phyloP scores from a whole-genome alignment of 2,888 invertebrate species.

The Hypena proboscidalis region DNA sequence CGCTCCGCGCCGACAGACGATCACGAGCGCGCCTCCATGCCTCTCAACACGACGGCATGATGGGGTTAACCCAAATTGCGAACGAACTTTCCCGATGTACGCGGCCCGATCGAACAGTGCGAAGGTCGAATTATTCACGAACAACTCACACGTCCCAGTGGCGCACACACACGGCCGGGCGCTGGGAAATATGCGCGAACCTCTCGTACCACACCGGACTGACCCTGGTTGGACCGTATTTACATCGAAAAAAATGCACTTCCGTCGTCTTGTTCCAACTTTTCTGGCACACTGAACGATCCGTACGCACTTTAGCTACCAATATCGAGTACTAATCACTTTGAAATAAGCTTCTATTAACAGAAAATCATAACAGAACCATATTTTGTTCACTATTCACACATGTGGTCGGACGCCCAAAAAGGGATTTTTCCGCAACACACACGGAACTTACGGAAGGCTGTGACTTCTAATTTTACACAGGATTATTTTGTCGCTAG shows the following conservation, averaged over 20 bases:
- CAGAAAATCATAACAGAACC: constrained; percentile 78
- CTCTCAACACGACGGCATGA: constrained; percentile 81
- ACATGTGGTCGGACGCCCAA: constrained; percentile 89
- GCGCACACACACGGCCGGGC: constrained; percentile 55
- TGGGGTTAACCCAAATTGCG: constrained; percentile 72
- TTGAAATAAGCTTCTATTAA: constrained; percentile 60
- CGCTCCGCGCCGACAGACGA: constrained; percentile 84
- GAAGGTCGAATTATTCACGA: constrained; percentile 67
- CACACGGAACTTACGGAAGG: constrained; percentile 84
- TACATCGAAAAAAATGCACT: constrained; percentile 83
- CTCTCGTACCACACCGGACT: constrained; percentile 77
- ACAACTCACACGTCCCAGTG: constrained; percentile 57
- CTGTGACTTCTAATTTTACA: constrained; percentile 84
- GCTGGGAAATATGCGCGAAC: constrained; percentile 69
- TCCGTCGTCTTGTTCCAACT: constrained; percentile 75
- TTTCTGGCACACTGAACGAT: constrained; percentile 69
- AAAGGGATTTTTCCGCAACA: constrained; percentile 87
- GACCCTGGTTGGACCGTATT: constrained; percentile 82
- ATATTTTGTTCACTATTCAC: constrained; percentile 84
- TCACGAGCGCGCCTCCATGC: constrained; percentile 85
- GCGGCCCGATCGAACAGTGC: constrained; percentile 63
- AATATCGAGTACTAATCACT: constrained; percentile 63
- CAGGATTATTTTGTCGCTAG: constrained; percentile 70
- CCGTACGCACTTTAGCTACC: constrained; percentile 66
- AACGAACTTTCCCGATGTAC: constrained; percentile 67